phyloP scores from a whole-genome alignment of 2,797 vertebrate species.

The Scarus forsteni region DNA sequence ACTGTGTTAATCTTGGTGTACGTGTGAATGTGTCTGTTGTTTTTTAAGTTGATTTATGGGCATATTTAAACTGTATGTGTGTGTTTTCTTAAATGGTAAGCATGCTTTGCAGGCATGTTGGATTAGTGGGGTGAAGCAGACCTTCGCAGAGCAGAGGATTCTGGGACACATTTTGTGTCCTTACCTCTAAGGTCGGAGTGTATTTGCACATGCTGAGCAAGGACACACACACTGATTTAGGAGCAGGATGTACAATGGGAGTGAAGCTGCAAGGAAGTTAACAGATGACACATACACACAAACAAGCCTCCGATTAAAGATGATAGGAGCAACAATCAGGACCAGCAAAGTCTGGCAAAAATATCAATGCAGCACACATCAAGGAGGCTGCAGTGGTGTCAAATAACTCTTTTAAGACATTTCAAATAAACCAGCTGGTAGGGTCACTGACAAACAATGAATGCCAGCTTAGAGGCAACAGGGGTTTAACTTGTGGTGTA shows the following conservation, averaged over 20 bases:
- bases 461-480: background rate
- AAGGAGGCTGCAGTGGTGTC: slow-evolving; percentile 5
- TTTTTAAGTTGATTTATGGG: slow-evolving; percentile 25
- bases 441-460: slow-evolving; percentile 10
- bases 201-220: slow-evolving; percentile 32
- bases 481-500: background rate
- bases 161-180: slow-evolving; percentile 32
- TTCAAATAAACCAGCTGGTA: background rate
- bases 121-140: slow-evolving; percentile 27
- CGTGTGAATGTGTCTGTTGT: slow-evolving; percentile 3
- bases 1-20: slow-evolving; percentile 20
- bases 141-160: slow-evolving; percentile 25
- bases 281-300: slow-evolving; percentile 13
- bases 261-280: slow-evolving; percentile 1
- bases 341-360: background rate
- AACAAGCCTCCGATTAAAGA: slow-evolving; percentile 32
- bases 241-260: slow-evolving; percentile 15
- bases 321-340: slow-evolving; percentile 23
- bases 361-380: slow-evolving; percentile 24
- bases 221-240: slow-evolving; percentile 26
- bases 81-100: slow-evolving; percentile 24
- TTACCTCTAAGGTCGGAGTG: slow-evolving; percentile 49
- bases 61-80: slow-evolving; percentile 18
- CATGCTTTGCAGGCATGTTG: slow-evolving; percentile 35
- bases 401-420: slow-evolving; percentile 4